Conservation (phyloP, 2,113 vertebrate species). For the Orientallactaga bullata region DNA sequence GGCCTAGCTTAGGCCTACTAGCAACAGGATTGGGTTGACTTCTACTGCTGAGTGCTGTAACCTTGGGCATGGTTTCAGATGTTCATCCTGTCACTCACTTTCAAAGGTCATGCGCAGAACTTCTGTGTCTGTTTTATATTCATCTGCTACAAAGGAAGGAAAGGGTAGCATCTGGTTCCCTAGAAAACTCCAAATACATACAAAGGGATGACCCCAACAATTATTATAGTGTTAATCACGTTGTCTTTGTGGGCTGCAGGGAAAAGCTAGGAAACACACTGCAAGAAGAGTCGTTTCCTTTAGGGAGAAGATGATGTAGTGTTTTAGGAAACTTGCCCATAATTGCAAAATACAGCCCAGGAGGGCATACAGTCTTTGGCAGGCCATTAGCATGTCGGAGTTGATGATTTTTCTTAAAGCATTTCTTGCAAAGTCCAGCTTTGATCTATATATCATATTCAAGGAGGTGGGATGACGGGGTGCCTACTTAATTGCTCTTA, state of each 20-base stretch:
- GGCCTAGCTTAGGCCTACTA: background rate
- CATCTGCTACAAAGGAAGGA: background rate
- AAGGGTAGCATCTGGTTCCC: background rate
- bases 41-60: background rate
- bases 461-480: background rate
- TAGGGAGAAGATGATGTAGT: background rate
- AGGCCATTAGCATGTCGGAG: background rate
- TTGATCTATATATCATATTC: background rate
- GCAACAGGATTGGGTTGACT: rapidly evolving
- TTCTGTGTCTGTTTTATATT: background rate
- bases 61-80: background rate
- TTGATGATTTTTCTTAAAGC: background rate
- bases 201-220: background rate
- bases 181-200: conserved; percentile 1
- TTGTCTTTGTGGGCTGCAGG: background rate
- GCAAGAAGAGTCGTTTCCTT: conserved; percentile 14
- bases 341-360: background rate
- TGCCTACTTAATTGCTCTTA: background rate
- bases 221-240: background rate
- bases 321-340: conserved; percentile 12
- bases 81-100: background rate
- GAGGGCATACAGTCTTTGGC: background rate
- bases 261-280: background rate
- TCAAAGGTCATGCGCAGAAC: background rate
- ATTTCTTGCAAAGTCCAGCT: conserved; percentile 16